Percentiles rank a stretch among this genome's conserved stretches.
phyloP scores from a whole-genome alignment of 2,888 invertebrate species.

The Orchesella flavescens region DNA sequence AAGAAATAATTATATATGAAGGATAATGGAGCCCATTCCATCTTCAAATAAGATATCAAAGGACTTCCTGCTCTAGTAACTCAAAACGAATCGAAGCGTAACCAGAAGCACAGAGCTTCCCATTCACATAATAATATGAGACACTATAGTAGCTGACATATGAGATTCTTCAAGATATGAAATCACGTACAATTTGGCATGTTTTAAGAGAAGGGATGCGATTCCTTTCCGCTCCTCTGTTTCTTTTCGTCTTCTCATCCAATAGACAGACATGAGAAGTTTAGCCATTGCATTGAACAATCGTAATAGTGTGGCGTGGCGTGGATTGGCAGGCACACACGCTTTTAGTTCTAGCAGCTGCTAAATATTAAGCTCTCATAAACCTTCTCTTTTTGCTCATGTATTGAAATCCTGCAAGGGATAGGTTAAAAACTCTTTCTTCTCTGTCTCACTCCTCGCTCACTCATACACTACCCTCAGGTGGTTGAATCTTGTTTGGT shows the following conservation, averaged over 20 bases:
- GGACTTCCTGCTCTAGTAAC: constrained; percentile 61
- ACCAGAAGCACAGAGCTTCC: constrained; percentile 18
- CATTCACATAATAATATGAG: constrained; percentile 1
- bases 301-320: background rate
- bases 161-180: constrained; percentile 26
- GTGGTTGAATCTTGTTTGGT: constrained; percentile 42
- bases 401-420: too few species aligned
- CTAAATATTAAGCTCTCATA: constrained; percentile 29
- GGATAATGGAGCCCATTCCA: constrained; percentile 7
- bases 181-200: constrained; percentile 45
- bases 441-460: background rate
- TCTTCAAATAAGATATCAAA: constrained; percentile 48
- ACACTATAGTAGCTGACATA: background rate
- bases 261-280: constrained; percentile 29
- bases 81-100: constrained; percentile 56
- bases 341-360: constrained; percentile 4
- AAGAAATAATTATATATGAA: background rate
- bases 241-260: constrained; percentile 6
- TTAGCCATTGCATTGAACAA: constrained; percentile 4
- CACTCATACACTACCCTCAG: constrained; percentile 39
- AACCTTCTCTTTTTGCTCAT: background rate
- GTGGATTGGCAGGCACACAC: background rate
- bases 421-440: background rate
- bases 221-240: background rate
- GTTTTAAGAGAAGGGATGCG: background rate